Conservation (phyloP, 2,888 invertebrate genomes). For the Drosophila picticornis region DNA sequence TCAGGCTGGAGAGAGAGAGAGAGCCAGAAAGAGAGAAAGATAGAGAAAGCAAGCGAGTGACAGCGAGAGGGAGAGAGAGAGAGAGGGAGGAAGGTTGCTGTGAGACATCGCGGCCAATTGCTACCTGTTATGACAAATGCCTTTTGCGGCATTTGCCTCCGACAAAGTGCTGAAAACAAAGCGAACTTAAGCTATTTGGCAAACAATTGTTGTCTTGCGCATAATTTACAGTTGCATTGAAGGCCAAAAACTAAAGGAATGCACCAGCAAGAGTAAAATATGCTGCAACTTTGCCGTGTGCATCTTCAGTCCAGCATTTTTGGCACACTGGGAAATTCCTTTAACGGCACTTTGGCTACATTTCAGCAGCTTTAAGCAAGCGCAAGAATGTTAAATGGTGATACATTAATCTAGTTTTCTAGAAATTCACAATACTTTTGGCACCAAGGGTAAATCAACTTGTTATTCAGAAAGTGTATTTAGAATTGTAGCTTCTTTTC, state of each 20-base stretch:
- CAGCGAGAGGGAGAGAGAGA: constrained; percentile 1
- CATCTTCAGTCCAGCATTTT: neutral
- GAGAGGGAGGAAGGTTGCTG: constrained; percentile 12
- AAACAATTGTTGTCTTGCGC: constrained; percentile 50
- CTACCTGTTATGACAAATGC: constrained; percentile 54
- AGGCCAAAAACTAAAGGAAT: constrained; percentile 39
- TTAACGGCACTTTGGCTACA: constrained; percentile 1
- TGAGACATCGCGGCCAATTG: constrained; percentile 11
- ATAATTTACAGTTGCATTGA: constrained; percentile 59
- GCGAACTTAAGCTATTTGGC: constrained; percentile 54
- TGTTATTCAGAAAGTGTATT: neutral
- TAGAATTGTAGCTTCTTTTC: neutral
- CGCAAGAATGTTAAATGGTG: neutral
- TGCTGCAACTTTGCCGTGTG: constrained; percentile 43
- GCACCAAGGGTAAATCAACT: neutral
- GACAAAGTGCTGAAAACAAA: constrained; percentile 17
- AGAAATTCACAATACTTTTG: neutral
- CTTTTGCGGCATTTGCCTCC: constrained; percentile 53
- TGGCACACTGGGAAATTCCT: neutral
- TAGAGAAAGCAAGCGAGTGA: neutral
- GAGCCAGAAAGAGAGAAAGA: neutral
- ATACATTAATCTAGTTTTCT: neutral
- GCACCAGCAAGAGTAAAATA: constrained; percentile 28
- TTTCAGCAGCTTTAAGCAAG: constrained; percentile 14
- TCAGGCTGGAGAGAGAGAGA: constrained; percentile 13